Conservation (phyloP, 2,797 vertebrate genomes). For the Sciurus carolinensis region DNA sequence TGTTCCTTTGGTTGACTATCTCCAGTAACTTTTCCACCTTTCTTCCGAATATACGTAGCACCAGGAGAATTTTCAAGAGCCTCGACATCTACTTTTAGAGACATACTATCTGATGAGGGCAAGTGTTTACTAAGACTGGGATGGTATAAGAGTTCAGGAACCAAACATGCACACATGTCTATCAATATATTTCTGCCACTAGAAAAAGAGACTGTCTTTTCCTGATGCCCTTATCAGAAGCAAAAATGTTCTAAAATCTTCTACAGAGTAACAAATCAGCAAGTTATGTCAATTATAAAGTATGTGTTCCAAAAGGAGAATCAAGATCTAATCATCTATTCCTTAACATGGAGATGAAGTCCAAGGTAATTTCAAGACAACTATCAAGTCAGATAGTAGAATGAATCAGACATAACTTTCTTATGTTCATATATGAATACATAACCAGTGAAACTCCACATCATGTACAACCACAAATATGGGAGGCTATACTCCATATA, state of each 20-base stretch:
- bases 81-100: slow-evolving; percentile 97
- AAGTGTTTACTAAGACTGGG: slow-evolving; percentile 97
- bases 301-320: slow-evolving; percentile 9
- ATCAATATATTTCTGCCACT: neutral
- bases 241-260: slow-evolving; percentile 28
- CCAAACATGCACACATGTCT: slow-evolving; percentile 37
- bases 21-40: slow-evolving; percentile 94
- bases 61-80: slow-evolving; percentile 98
- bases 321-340: neutral
- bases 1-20: slow-evolving; percentile 95
- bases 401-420: too few relatives aligned
- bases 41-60: slow-evolving; percentile 96
- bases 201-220: neutral
- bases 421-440: too few relatives aligned
- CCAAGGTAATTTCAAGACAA: neutral
- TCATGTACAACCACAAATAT: too few relatives aligned
- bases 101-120: slow-evolving; percentile 96
- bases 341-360: neutral
- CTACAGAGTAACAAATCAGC: neutral
- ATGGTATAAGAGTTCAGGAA: slow-evolving; percentile 85
- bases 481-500: too few relatives aligned
- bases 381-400: too few relatives aligned
- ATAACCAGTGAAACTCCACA: too few relatives aligned
- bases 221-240: slow-evolving; percentile 54
- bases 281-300: neutral